A percentile compares a stretch with the other conserved stretches of the same genome.
phyloP scores from a whole-genome alignment of 2,797 vertebrate genomes.

The Enteromius argenteus region DNA sequence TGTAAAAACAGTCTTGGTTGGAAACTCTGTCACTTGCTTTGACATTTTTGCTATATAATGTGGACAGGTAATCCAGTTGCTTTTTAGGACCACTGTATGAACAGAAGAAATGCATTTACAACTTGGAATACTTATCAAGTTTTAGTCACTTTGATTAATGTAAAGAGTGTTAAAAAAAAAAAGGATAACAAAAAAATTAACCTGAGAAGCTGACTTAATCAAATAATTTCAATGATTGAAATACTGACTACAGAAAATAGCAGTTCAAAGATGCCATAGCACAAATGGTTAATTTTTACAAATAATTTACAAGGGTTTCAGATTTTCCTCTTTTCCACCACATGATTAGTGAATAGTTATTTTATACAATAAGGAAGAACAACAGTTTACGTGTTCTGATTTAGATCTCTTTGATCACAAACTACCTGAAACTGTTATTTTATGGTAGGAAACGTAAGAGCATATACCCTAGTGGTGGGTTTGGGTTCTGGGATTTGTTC shows the following conservation, averaged over 20 bases:
- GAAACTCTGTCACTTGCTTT: background rate
- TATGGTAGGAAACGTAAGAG: background rate
- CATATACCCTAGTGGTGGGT: slow-evolving; percentile 59
- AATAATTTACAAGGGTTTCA: background rate
- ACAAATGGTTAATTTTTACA: background rate
- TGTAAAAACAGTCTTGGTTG: background rate
- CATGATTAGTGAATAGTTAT: background rate
- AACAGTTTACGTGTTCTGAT: background rate
- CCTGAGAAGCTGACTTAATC: background rate
- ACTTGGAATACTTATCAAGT: background rate
- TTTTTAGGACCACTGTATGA: background rate
- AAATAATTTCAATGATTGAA: background rate
- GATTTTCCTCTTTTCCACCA: background rate
- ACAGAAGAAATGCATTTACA: background rate
- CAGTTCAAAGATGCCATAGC: background rate
- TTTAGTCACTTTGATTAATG: background rate
- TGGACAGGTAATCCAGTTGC: background rate
- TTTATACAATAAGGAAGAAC: background rate
- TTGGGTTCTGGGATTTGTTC: slow-evolving; percentile 52
- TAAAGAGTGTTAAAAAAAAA: background rate
- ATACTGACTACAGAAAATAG: background rate
- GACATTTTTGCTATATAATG: background rate
- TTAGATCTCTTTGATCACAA: background rate
- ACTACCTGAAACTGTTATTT: background rate
- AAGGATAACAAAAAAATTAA: background rate